phyloP scores from a whole-genome alignment of 2,113 vertebrate species.

The Periophthalmus modestus region DNA sequence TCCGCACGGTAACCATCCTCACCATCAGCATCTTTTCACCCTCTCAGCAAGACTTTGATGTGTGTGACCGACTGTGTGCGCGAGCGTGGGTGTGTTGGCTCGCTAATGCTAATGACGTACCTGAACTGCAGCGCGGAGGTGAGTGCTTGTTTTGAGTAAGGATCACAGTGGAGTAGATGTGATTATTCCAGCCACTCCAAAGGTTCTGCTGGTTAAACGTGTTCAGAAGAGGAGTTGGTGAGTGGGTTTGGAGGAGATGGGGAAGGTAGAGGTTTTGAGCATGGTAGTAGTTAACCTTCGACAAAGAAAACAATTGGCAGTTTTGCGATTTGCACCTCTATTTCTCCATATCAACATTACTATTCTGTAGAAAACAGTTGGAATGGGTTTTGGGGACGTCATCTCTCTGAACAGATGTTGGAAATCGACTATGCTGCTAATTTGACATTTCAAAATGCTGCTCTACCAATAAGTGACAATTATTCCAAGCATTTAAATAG shows the following conservation, averaged over 20 bases:
- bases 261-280: not conserved
- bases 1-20: not conserved
- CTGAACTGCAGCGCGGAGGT: not conserved
- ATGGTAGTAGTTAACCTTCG: not conserved
- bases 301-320: too few species aligned
- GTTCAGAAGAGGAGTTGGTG: not conserved
- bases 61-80: not conserved
- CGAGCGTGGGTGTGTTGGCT: not conserved
- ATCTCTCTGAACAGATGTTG: too few species aligned
- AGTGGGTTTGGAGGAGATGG: not conserved
- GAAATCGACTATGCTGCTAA: too few species aligned
- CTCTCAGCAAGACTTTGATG: slow-evolving; percentile 9
- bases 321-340: too few species aligned
- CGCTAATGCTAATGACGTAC: not conserved
- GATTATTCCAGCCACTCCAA: not conserved
- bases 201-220: not conserved
- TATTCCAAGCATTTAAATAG: too few species aligned
- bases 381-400: too few species aligned
- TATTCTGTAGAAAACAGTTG: too few species aligned
- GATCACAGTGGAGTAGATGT: not conserved
- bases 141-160: slow-evolving; percentile 8
- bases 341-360: too few species aligned
- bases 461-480: too few species aligned
- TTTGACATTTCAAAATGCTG: too few species aligned
- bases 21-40: slow-evolving; percentile 21